Conservation (phyloP, 2,797 vertebrate genomes). For the Myotis myotis region DNA sequence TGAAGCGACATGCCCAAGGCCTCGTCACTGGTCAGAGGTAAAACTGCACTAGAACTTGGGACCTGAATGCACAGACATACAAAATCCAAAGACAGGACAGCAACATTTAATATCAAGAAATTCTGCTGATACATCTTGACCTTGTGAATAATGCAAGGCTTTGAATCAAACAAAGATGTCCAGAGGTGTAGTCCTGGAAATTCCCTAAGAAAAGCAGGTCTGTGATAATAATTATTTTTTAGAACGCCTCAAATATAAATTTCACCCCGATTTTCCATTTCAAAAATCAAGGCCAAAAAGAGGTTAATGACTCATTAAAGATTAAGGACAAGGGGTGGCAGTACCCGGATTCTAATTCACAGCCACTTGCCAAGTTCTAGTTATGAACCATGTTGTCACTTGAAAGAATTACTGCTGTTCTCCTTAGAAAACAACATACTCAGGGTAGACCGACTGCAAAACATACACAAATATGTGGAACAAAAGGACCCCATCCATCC, state of each 20-base stretch:
- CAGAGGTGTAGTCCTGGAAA: neutral
- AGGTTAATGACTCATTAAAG: neutral
- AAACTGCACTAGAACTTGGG: neutral
- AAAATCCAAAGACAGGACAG: neutral
- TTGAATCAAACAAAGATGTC: neutral
- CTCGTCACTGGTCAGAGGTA: neutral
- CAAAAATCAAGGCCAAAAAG: neutral
- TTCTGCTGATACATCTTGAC: neutral
- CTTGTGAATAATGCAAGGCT: neutral
- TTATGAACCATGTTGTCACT: neutral
- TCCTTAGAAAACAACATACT: neutral
- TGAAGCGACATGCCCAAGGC: neutral
- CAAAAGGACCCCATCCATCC: neutral
- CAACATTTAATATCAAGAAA: neutral
- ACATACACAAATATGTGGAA: neutral
- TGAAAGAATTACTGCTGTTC: neutral
- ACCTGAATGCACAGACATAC: neutral
- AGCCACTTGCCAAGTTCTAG: neutral
- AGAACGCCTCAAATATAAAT: constrained; percentile 3
- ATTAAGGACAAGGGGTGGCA: neutral
- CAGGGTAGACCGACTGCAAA: neutral
- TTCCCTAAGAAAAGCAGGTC: neutral
- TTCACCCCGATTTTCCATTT: constrained; percentile 26
- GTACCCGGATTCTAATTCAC: neutral
- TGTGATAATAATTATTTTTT: neutral